Evolutionary conservation across 2,888 invertebrate genomes (phyloP).

Genomic region (Steinernema hermaphroditum): DNA sequence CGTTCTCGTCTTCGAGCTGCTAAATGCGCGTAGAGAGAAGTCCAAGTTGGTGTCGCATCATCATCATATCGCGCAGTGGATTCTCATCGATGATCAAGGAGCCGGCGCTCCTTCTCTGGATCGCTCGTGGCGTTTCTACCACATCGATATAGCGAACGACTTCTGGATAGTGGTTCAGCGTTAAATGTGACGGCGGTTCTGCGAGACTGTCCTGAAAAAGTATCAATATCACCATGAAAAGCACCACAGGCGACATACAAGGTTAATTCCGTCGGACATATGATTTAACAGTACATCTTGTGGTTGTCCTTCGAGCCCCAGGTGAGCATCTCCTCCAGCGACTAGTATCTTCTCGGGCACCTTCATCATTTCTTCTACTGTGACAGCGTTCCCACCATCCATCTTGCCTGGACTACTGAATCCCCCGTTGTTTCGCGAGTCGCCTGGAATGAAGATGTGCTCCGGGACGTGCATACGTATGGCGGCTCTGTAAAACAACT

Average conservation of each 20-base stretch:
- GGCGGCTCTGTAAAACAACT: too few species aligned
- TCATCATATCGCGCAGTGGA: constrained; percentile 56
- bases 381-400: background rate
- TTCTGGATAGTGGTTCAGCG: constrained; percentile 29
- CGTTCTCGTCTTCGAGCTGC: constrained; percentile 52
- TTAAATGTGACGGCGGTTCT: background rate
- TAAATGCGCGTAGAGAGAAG: constrained; percentile 47
- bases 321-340: constrained; percentile 37
- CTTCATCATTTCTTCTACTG: constrained; percentile 38
- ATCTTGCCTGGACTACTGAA: background rate
- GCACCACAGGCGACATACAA: background rate
- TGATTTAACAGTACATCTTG: background rate
- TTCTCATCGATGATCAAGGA: constrained; percentile 56
- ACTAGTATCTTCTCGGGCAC: constrained; percentile 53
- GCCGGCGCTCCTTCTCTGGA: constrained; percentile 33
- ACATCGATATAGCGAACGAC: constrained; percentile 7
- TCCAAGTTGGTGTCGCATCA: constrained; percentile 49
- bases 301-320: background rate
- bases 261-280: background rate
- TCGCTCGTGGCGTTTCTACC: constrained; percentile 27
- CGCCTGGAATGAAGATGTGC: constrained; percentile 33
- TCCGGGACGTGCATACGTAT: constrained; percentile 37
- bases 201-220: background rate
- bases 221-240: too few species aligned
- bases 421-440: background rate